These are phyloP conservation scores for Mercenaria mercenaria DNA, from an alignment of 1,140 invertebrate species.

Conservation along the genomic window DNA sequence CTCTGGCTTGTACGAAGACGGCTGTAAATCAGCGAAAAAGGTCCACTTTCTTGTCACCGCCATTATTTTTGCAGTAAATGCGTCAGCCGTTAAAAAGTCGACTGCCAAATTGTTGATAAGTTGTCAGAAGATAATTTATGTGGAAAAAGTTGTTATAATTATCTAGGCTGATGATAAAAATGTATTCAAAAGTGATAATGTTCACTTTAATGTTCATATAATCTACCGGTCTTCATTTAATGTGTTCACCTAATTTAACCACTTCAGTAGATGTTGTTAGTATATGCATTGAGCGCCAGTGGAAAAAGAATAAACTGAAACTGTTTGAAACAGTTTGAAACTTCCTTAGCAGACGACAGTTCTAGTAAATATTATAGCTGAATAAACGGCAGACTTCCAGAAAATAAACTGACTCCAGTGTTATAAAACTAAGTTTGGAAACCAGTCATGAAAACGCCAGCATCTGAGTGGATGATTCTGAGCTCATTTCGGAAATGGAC, in stretches of 20 bases:
- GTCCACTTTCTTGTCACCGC: slow-evolving; percentile 30
- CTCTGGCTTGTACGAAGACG: not conserved
- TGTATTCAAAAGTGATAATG: slow-evolving; percentile 50
- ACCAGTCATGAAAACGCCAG: too few relatives aligned
- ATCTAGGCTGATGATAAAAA: slow-evolving; percentile 15
- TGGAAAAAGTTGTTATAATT: slow-evolving; percentile 28
- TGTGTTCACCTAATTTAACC: not conserved
- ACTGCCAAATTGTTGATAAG: slow-evolving; percentile 62
- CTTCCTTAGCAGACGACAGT: too few relatives aligned
- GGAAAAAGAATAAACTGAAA: too few relatives aligned
- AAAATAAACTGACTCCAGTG: too few relatives aligned
- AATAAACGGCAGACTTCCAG: too few relatives aligned
- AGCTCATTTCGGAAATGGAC: too few relatives aligned
- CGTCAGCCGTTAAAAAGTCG: slow-evolving; percentile 57
- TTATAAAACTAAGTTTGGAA: too few relatives aligned
- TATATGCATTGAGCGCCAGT: not conserved
- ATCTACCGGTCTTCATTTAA: slow-evolving; percentile 19
- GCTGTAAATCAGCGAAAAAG: slow-evolving; percentile 27
- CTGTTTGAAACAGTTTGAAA: too few relatives aligned
- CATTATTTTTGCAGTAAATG: slow-evolving; percentile 55
- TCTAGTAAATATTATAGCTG: too few relatives aligned
- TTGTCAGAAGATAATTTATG: slow-evolving; percentile 63
- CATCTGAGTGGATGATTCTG: too few relatives aligned
- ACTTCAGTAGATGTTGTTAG: not conserved
- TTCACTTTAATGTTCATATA: slow-evolving; percentile 34